Base-by-base conservation (phyloP, 1,140 invertebrate species). In the Spodoptera litura region DNA sequence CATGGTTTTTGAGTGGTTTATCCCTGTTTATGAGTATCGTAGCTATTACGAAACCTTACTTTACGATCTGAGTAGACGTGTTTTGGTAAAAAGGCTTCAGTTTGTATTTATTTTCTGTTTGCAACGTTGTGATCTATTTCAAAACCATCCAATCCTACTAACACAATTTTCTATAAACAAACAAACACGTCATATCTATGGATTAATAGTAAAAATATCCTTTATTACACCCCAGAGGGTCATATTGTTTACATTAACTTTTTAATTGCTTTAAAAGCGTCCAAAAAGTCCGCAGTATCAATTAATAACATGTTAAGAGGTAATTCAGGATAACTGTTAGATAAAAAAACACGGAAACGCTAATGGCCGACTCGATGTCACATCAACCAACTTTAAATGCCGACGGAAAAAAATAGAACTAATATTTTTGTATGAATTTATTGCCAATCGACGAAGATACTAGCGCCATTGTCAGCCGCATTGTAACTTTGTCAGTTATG, bases 311-410 rank as follows among this genome's bases (percentile, higher is more conserved):
- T 77, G 80, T 85, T 83, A 85, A 80, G 80, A 85, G 80, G 81
- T 89, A 88, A 89, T 91, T 91, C 87, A 88, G 75, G 78, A 81
- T 79, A 80, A 84, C 83, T 87, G 88, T 89, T 88, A 88, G 89
- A 90, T 90, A 91, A 90, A 83, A 79, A 15, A 62, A 70, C 85
- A 82, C 85, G 86, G 85, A 83, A 81, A 81, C 85, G 75, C 68
- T 92, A 92, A 93, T 91, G 84, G 89, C 81, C 56, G 85, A 87
- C 81, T 88, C 80, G 79, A 70, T 89, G 86, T 87, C 88, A 88
- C 85, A 56, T 52, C 66, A 3, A 8, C 59, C 62, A 77, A 13
- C 11, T 68, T 77, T n/a, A 38, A 68, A 58, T 49, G 35, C 20
- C 10, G 51, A 25, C 61, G 74, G 62, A 68, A 56, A 77, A 56